Base-by-base conservation (phyloP, 92 coral and sea anemone genomes). In the Diadumene lineata region DNA sequence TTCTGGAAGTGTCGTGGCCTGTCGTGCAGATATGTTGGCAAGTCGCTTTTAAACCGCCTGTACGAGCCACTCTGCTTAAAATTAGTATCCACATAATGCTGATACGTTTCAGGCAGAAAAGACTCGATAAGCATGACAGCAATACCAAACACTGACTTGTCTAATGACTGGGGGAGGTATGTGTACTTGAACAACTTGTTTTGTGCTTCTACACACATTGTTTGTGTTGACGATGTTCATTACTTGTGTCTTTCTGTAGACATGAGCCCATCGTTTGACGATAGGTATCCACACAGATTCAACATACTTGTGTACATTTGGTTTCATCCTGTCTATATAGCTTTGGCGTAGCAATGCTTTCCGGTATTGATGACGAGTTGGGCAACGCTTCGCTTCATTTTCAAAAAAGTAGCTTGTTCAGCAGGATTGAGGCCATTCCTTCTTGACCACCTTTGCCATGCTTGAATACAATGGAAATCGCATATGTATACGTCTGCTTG, bases 81-180 rank as follows among this genome's bases (percentile, higher is more conserved):
- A 79, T 88, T 84, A 28, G 81, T 84, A 68, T 84, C 86, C 26
- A 79, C 53, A 61, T 88, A 88, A 24, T 88, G 82, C 31, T 82
- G 80, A 48, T 75, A 71, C 13, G 86, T 68, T 68, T 80, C 87
- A 7, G 89, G 81, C 25, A 84, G 31, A 48, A 88, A 84, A n/a
- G 85, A 83, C 69, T 84, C 84, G 9, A 88, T 70, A 43, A 84
- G 80, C 69, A 79, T 69, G 2, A 72, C 61, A 7, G 78, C 79
- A 50, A 88, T 75, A 6, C 89, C 85, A 67, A 76, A 85, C 10
- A 79, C 88, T 3, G 94, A 89, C 71, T 89, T 89, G 57, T 85
- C 83, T 31, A 78, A 29, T 18, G 90, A 79, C 43, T 79, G 56
- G 3, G 84, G 91, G 23, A 89, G 79, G 62, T 73, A 79, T 53